A percentile compares a stretch with the other conserved stretches of the same genome.
Evolutionary conservation across 2,888 invertebrate genomes (phyloP).

Genomic region (Neoaliturus tenellus): DNA sequence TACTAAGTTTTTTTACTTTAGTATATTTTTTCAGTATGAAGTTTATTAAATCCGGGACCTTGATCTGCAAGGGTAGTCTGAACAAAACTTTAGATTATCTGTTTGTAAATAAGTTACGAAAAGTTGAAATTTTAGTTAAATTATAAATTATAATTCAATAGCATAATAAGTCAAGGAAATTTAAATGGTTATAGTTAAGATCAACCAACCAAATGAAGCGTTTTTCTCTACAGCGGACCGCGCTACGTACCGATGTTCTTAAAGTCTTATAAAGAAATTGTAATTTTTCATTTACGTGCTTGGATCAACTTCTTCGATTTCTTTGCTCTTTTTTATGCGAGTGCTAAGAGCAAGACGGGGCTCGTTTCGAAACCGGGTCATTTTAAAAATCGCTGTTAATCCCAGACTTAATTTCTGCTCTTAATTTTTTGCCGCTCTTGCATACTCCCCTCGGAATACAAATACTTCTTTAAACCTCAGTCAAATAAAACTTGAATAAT

Average conservation of each 20-base stretch:
- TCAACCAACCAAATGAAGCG: neutral
- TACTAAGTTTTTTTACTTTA: no score
- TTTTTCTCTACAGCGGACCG: slow-evolving; percentile 42
- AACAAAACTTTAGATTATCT: no score
- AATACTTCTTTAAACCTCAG: slow-evolving; percentile 40
- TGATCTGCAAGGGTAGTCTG: no score
- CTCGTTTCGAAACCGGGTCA: slow-evolving; percentile 62
- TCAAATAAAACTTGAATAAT: slow-evolving; percentile 37
- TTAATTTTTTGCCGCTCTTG: slow-evolving; percentile 61
- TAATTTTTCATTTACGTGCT: slow-evolving; percentile 67
- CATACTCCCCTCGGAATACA: slow-evolving; percentile 18
- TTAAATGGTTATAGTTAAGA: no score
- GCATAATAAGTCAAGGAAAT: no score
- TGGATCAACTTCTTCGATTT: slow-evolving; percentile 66
- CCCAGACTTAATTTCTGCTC: slow-evolving; percentile 67
- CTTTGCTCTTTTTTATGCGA: slow-evolving; percentile 60
- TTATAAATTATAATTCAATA: no score
- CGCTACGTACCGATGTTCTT: slow-evolving; percentile 58
- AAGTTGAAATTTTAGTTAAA: no score
- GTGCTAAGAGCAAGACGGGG: slow-evolving; percentile 60
- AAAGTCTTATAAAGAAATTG: slow-evolving; percentile 66
- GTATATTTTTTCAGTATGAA: no score
- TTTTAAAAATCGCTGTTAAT: slow-evolving; percentile 67
- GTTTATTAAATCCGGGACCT: no score
- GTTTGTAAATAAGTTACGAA: no score